Conservation (phyloP, 2,113 vertebrate genomes). For the Petroica traversi region DNA sequence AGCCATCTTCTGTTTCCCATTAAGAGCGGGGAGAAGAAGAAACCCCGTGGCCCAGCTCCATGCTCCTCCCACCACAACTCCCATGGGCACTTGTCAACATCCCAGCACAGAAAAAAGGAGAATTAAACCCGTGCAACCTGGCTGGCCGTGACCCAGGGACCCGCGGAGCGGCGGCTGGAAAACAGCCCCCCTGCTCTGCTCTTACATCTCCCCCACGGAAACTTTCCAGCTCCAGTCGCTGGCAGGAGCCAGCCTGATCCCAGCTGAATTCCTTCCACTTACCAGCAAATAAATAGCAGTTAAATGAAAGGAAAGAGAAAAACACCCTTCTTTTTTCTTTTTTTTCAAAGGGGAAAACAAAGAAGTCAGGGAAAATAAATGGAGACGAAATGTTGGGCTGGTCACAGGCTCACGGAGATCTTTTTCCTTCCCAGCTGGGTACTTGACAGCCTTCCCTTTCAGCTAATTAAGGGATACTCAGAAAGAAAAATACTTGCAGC, state of each 20-base stretch:
- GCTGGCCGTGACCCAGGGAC: background rate
- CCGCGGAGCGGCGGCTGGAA: background rate
- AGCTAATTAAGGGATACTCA: conserved; percentile 37
- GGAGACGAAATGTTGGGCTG: background rate
- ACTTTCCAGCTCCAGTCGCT: conserved; percentile 35
- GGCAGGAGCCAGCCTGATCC: conserved; percentile 43
- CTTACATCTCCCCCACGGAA: conserved; percentile 20
- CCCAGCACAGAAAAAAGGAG: background rate
- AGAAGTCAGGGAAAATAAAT: conserved; percentile 4
- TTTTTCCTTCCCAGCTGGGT: background rate
- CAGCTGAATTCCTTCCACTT: conserved; percentile 60
- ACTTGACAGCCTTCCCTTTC: conserved; percentile 26
- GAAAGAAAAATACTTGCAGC: conserved; percentile 4
- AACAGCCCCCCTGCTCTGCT: conserved; percentile 11
- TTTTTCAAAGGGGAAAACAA: conserved; percentile 49
- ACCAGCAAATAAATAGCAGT: conserved; percentile 56
- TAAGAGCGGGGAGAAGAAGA: background rate
- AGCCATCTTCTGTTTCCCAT: conserved; percentile 58
- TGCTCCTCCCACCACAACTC: background rate
- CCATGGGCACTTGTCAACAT: background rate
- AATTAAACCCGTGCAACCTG: conserved; percentile 15
- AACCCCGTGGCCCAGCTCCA: background rate
- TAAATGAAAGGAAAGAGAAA: conserved; percentile 38
- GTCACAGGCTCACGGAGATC: background rate
- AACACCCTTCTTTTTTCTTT: conserved; percentile 12